phyloP scores from a whole-genome alignment of 2,888 invertebrate species.

The Parochlus steinenii region DNA sequence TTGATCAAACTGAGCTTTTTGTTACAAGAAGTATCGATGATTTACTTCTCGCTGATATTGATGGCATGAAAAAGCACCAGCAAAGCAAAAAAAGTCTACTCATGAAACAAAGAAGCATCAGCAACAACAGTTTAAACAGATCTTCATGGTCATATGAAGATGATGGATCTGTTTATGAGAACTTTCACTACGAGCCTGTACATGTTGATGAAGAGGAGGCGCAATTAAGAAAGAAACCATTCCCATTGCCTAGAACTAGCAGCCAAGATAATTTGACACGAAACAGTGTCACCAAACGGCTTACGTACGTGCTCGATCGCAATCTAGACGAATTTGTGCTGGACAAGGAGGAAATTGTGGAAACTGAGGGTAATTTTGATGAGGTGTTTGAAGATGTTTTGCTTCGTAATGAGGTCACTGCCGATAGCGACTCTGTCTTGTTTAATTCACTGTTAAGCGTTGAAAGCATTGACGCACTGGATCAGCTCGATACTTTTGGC shows the following conservation, averaged over 20 bases:
- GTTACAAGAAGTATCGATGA: conserved; percentile 18
- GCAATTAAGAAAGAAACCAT: conserved; percentile 23
- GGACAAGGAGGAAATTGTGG: conserved; percentile 6
- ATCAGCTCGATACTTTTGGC: too few species aligned
- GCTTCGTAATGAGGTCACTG: conserved; percentile 2
- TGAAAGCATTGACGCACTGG: too few species aligned
- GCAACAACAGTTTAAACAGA: conserved; percentile 12
- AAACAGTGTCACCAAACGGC: conserved; percentile 11
- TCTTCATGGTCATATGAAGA: too few species aligned
- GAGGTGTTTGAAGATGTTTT: conserved; percentile 9
- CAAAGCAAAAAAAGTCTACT: conserved; percentile 16
- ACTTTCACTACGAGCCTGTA: conserved; percentile 6
- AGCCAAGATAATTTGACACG: conserved; percentile 18
- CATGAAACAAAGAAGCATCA: conserved; percentile 12
- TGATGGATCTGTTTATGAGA: conserved; percentile 11
- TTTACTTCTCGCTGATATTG: conserved; percentile 17
- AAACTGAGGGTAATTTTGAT: conserved; percentile 2
- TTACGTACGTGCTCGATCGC: conserved; percentile 15
- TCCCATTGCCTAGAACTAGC: conserved; percentile 23
- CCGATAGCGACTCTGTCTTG: conserved; percentile 2
- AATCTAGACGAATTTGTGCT: conserved; percentile 16
- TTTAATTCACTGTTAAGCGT: conserved; percentile 8
- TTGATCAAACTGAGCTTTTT: conserved; percentile 13
- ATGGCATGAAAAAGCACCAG: conserved; percentile 13
- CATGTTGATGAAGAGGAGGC: not conserved